These are phyloP conservation scores for Hyaena hyaena DNA, from an alignment of 2,113 vertebrate species.

Conservation along the genomic window DNA sequence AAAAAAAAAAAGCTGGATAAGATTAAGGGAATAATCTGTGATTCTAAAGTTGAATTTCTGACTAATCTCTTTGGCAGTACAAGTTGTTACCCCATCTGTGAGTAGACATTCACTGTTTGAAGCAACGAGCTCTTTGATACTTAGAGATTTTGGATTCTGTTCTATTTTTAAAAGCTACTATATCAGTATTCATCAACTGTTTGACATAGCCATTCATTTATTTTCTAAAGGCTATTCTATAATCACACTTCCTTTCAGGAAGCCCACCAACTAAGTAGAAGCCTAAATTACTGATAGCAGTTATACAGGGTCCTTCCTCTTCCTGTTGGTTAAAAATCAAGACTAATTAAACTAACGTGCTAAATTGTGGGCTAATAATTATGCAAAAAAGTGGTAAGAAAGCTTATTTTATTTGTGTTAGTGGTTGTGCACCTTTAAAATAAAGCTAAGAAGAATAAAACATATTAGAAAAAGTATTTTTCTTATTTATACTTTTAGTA, in stretches of 20 bases:
- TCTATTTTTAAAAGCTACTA: constrained; percentile 72
- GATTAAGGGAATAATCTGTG: constrained; percentile 16
- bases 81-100: constrained; percentile 65
- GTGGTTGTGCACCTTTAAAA: neutral
- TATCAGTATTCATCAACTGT: constrained; percentile 78
- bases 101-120: constrained; percentile 70
- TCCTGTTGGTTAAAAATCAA: constrained; percentile 42
- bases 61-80: constrained; percentile 68
- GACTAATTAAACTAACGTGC: constrained; percentile 62
- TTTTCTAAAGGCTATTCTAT: constrained; percentile 76
- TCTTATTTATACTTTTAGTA: constrained; percentile 19
- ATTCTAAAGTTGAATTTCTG: constrained; percentile 52
- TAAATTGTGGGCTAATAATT: constrained; percentile 22
- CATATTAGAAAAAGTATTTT: constrained; percentile 1
- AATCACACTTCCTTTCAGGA: constrained; percentile 75
- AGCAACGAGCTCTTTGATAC: constrained; percentile 74
- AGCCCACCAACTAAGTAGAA: constrained; percentile 63
- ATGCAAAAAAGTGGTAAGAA: constrained; percentile 28
- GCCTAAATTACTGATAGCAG: constrained; percentile 53
- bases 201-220: constrained; percentile 75
- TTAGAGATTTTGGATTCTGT: constrained; percentile 72
- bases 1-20: neutral
- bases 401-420: constrained; percentile 45
- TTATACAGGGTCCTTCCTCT: constrained; percentile 48
- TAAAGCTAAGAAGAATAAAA: constrained; percentile 14